These are phyloP conservation scores for Vanessa cardui DNA, from an alignment of 2,888 invertebrate genomes.

Conservation along the genomic window DNA sequence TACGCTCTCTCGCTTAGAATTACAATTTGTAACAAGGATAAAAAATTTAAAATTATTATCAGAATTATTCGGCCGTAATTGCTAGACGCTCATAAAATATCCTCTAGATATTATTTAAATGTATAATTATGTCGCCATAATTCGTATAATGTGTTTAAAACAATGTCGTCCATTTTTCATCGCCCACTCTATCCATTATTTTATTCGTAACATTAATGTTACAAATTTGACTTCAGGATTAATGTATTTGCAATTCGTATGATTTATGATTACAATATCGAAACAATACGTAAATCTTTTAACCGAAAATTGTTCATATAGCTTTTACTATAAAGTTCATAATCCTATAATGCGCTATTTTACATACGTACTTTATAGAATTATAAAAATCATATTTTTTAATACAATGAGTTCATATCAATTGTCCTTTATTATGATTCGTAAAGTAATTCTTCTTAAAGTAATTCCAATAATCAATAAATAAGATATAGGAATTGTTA, in stretches of 20 bases:
- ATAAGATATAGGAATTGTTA: too few species aligned
- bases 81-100: neutral
- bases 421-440: too few species aligned
- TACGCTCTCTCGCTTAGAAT: too few species aligned
- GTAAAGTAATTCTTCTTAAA: too few species aligned
- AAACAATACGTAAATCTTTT: constrained; percentile 1
- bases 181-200: constrained; percentile 40
- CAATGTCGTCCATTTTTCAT: constrained; percentile 40
- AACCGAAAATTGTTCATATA: neutral
- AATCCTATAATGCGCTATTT: neutral
- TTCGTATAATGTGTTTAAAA: constrained; percentile 20
- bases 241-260: constrained; percentile 21
- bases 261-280: constrained; percentile 13
- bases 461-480: too few species aligned
- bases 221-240: constrained; percentile 19
- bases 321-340: neutral
- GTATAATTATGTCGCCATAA: constrained; percentile 18
- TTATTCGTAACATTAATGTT: constrained; percentile 29
- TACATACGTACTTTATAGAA: neutral
- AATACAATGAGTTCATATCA: too few species aligned
- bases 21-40: too few species aligned
- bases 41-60: neutral
- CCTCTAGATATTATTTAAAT: constrained; percentile 21
- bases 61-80: neutral
- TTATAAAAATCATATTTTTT: too few species aligned